Percentiles rank a stretch among this genome's conserved stretches.
Evolutionary conservation across 2,113 vertebrate species (phyloP).

Genomic region (Ceyx cyanopectus): DNA sequence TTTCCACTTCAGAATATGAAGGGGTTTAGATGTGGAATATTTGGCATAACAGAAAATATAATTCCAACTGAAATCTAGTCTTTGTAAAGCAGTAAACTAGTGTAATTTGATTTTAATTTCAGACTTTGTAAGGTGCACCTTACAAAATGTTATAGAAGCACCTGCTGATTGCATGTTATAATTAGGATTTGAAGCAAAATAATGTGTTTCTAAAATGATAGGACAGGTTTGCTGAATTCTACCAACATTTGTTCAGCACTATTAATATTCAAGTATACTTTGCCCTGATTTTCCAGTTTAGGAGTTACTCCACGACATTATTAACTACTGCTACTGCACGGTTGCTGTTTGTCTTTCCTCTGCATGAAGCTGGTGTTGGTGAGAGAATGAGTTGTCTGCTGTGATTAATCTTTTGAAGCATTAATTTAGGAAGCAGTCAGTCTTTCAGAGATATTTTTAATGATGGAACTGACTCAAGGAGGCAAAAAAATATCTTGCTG

Average conservation of each 20-base stretch:
- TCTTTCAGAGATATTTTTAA: neutral
- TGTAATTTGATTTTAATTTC: neutral
- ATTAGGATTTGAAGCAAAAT: neutral
- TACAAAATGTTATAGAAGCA: neutral
- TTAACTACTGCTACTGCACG: neutral
- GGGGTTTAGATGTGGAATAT: neutral
- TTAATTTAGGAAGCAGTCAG: neutral
- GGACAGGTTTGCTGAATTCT: neutral
- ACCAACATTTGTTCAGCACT: accelerated
- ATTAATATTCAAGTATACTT: neutral
- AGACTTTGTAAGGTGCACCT: neutral
- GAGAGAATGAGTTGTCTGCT: neutral
- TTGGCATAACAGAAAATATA: neutral
- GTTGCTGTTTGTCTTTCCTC: neutral
- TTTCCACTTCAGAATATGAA: neutral
- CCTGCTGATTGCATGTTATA: neutral
- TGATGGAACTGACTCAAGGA: neutral
- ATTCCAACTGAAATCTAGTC: neutral
- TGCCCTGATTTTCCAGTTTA: neutral
- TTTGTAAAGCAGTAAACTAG: neutral
- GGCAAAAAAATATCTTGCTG: neutral
- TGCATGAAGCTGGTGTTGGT: neutral
- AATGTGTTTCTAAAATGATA: neutral
- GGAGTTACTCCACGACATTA: accelerated
- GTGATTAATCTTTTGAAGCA: neutral